Evolutionary conservation across 2,797 vertebrate genomes (phyloP).

Genomic region (Discoglossus pictus): DNA sequence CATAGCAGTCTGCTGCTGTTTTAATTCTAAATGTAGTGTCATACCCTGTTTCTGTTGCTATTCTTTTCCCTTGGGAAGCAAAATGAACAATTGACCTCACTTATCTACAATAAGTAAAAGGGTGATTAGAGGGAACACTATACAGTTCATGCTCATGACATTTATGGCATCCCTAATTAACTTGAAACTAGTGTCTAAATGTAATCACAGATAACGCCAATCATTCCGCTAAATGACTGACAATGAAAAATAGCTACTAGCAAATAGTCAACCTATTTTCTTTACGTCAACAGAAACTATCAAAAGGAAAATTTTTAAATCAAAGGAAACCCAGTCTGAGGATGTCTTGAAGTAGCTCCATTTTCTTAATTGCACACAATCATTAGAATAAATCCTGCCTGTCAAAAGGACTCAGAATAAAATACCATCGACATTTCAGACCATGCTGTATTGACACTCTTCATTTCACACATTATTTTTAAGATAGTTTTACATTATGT

Average conservation of each 20-base stretch:
- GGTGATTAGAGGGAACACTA: slow-evolving; percentile 27
- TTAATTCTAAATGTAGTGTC: slow-evolving; percentile 8
- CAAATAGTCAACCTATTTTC: not conserved
- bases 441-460: no score
- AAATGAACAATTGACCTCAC: slow-evolving; percentile 27
- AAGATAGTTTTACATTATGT: no score
- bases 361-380: no score
- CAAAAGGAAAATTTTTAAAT: not conserved
- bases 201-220: slow-evolving; percentile 23
- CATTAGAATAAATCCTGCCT: no score
- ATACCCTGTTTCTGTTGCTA: slow-evolving; percentile 1
- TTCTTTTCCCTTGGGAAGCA: slow-evolving; percentile 42
- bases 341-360: no score
- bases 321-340: no score
- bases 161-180: slow-evolving; percentile 36
- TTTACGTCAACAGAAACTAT: not conserved
- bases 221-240: not conserved
- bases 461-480: no score
- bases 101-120: slow-evolving; percentile 27
- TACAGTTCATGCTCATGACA: slow-evolving; percentile 25
- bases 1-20: not conserved
- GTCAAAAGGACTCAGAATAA: no score
- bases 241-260: not conserved
- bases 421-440: no score
- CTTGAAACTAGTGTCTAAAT: slow-evolving; percentile 17